A percentile compares a stretch with the other conserved stretches of the same genome.
Evolutionary conservation across 2,113 vertebrate species (phyloP).

Genomic region (Variabilichromis moorii): DNA sequence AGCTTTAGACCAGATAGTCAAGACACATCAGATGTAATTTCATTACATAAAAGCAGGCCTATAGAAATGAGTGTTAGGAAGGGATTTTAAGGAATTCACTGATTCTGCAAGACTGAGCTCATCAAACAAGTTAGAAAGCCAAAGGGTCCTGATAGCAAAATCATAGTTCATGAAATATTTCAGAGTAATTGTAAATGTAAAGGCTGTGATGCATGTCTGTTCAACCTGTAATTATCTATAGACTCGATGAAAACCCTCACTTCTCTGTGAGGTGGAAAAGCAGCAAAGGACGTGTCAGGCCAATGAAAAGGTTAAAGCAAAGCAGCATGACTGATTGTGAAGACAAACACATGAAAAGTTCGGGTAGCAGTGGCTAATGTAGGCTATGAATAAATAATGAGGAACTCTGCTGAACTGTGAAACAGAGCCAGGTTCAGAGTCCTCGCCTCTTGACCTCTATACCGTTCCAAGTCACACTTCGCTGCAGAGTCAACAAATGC

Average conservation of each 20-base stretch:
- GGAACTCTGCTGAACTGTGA: neutral
- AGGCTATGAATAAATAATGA: constrained; percentile 7
- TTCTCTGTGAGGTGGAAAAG: neutral
- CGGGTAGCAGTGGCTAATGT: neutral
- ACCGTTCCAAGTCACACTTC: constrained; percentile 50
- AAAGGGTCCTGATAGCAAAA: neutral
- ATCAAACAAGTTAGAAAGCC: neutral
- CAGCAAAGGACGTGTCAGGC: neutral
- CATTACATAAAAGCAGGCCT: neutral
- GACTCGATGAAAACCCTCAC: neutral
- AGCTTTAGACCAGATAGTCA: neutral
- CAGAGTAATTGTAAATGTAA: neutral
- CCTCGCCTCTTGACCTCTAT: constrained; percentile 42
- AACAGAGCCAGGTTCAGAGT: constrained; percentile 26
- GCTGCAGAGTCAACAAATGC: constrained; percentile 49
- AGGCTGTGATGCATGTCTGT: neutral
- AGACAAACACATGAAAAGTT: neutral
- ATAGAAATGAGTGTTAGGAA: neutral
- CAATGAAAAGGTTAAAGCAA: neutral
- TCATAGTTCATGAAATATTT: neutral
- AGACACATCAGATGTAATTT: neutral
- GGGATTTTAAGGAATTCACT: neutral
- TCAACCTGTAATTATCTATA: neutral
- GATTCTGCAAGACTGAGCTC: neutral
- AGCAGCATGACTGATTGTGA: neutral